Conservation (phyloP, 2,797 vertebrate species). For the Chaetophractus vellerosus region DNA sequence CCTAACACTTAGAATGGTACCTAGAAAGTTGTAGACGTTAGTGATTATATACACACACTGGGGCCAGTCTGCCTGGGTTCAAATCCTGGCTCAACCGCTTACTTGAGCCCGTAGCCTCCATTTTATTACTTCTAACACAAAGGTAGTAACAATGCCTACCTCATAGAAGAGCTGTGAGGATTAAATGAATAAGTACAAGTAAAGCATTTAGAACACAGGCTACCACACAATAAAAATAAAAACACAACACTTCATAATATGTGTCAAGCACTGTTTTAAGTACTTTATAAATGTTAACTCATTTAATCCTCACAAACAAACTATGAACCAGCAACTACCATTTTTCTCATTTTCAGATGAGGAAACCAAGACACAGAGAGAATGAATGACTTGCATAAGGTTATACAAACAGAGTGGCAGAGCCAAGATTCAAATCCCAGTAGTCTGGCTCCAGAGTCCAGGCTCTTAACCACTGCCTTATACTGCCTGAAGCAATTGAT, state of each 20-base stretch:
- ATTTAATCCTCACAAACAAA: not conserved
- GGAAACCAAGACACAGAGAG: not conserved
- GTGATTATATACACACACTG: not conserved
- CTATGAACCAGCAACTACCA: not conserved
- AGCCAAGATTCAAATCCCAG: not conserved
- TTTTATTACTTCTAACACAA: not conserved
- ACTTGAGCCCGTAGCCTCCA: not conserved
- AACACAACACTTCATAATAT: not conserved
- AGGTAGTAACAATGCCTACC: not conserved
- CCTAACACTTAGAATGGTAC: not conserved
- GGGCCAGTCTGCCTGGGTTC: not conserved
- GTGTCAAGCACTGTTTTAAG: constrained; percentile 13
- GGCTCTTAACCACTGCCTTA: not conserved
- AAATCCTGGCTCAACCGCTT: not conserved
- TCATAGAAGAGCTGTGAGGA: not conserved
- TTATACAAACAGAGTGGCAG: not conserved
- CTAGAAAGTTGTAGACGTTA: not conserved
- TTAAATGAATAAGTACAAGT: constrained; percentile 43
- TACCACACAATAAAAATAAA: constrained; percentile 10
- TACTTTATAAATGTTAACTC: not conserved
- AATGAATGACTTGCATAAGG: not conserved
- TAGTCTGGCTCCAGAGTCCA: not conserved
- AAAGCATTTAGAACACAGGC: not conserved
- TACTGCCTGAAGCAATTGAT: not conserved
- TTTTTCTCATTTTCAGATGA: not conserved